These are phyloP conservation scores for Hydractinia echinata DNA, from an alignment of 30 jellyfish, hydroid and myxozoan species.

Conservation along the genomic window DNA sequence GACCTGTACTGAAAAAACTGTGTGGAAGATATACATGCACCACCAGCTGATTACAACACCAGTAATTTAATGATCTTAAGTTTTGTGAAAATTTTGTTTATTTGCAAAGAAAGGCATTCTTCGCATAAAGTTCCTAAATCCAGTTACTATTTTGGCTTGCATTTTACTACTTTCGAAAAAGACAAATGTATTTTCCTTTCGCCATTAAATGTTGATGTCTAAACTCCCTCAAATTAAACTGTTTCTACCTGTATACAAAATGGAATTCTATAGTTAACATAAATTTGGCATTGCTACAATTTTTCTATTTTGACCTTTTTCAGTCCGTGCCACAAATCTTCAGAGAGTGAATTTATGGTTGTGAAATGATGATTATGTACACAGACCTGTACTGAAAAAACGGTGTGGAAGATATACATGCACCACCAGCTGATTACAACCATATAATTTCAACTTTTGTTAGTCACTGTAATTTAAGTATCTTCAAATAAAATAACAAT, in stretches of 20 bases:
- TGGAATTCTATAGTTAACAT: too few relatives aligned
- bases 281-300: too few relatives aligned
- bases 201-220: too few relatives aligned
- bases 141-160: not conserved
- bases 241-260: too few relatives aligned
- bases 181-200: not conserved
- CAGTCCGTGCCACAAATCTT: too few relatives aligned
- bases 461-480: not conserved
- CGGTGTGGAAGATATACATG: slow-evolving; percentile 20
- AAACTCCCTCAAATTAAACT: too few relatives aligned
- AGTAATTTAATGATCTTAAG: not conserved
- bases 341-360: not conserved
- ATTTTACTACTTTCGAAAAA: not conserved
- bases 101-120: not conserved
- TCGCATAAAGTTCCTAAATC: not conserved
- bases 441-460: not conserved
- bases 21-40: slow-evolving; percentile 29
- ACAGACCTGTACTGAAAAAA: slow-evolving; percentile 30
- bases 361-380: slow-evolving; percentile 33
- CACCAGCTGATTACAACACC: slow-evolving; percentile 32
- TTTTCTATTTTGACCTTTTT: too few relatives aligned
- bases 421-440: slow-evolving; percentile 38
- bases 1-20: slow-evolving; percentile 25
- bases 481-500: not conserved
- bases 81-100: not conserved